Conservation (phyloP, 1,140 invertebrate genomes). For the Piezodorus guildinii region DNA sequence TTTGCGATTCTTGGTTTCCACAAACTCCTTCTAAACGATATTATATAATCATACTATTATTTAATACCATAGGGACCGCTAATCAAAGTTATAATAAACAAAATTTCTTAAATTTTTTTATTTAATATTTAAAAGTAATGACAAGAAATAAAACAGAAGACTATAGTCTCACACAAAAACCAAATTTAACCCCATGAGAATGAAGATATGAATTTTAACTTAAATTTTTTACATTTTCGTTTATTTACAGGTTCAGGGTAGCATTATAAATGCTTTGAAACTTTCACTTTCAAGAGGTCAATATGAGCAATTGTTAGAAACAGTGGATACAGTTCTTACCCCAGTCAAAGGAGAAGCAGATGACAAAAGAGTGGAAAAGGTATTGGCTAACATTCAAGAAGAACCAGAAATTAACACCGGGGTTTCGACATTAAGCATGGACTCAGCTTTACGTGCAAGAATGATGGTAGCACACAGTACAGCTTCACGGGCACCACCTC, state of each 20-base stretch:
- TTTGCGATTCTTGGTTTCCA: too few relatives aligned
- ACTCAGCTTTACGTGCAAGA: conserved; percentile 44
- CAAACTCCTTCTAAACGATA: too few relatives aligned
- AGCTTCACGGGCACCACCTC: conserved; percentile 18
- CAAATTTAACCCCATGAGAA: too few relatives aligned
- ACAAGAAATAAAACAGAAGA: too few relatives aligned
- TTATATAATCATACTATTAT: too few relatives aligned
- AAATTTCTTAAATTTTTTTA: too few relatives aligned
- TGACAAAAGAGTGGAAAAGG: neutral
- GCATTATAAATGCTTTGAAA: conserved; percentile 69
- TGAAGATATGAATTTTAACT: too few relatives aligned
- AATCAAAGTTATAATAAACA: too few relatives aligned
- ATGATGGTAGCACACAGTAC: conserved; percentile 31
- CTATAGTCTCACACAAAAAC: too few relatives aligned
- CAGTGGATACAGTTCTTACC: conserved; percentile 41
- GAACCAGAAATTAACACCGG: conserved; percentile 33
- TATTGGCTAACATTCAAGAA: conserved; percentile 34
- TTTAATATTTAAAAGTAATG: too few relatives aligned
- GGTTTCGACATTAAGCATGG: conserved; percentile 43
- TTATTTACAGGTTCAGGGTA: conserved; percentile 53
- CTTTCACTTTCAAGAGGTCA: conserved; percentile 72
- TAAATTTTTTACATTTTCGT: conserved; percentile 23
- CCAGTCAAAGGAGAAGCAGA: neutral
- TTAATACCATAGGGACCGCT: too few relatives aligned
- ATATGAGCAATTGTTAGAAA: conserved; percentile 80